phyloP scores from a whole-genome alignment of 2,113 vertebrate species.

The Brachionichthys hirsutus region DNA sequence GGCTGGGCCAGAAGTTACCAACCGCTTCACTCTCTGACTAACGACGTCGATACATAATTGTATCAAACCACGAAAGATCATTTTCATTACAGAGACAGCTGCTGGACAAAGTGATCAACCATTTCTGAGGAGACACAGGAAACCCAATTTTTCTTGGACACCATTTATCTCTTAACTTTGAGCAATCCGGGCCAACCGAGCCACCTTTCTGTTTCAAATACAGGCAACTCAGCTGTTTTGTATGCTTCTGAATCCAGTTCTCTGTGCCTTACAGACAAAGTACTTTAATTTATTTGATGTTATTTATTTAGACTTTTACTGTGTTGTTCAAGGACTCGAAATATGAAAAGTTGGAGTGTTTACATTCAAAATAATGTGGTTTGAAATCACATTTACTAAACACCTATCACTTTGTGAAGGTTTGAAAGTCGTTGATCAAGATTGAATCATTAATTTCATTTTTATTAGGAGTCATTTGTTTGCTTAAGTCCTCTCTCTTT shows the following conservation, averaged over 20 bases:
- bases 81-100: neutral
- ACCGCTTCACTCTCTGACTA: conserved; percentile 77
- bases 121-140: conserved; percentile 2
- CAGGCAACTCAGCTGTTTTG: neutral
- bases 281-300: conserved; percentile 61
- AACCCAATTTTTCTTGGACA: conserved; percentile 12
- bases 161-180: neutral
- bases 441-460: no score
- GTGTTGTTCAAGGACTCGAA: conserved; percentile 1
- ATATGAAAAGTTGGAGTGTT: neutral
- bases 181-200: conserved; percentile 1
- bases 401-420: no score
- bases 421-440: no score
- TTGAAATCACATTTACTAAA: no score
- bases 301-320: conserved; percentile 62
- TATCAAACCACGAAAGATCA: conserved; percentile 8
- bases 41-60: conserved; percentile 73
- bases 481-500: no score
- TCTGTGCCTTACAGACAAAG: conserved; percentile 30
- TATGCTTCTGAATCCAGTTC: conserved; percentile 32
- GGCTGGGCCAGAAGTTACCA: conserved; percentile 84
- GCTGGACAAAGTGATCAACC: no score
- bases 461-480: no score
- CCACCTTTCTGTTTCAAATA: conserved; percentile 3
- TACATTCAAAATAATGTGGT: conserved; percentile 12